phyloP scores from a whole-genome alignment of 1,140 invertebrate genomes.

The Tetramorium simillimum region DNA sequence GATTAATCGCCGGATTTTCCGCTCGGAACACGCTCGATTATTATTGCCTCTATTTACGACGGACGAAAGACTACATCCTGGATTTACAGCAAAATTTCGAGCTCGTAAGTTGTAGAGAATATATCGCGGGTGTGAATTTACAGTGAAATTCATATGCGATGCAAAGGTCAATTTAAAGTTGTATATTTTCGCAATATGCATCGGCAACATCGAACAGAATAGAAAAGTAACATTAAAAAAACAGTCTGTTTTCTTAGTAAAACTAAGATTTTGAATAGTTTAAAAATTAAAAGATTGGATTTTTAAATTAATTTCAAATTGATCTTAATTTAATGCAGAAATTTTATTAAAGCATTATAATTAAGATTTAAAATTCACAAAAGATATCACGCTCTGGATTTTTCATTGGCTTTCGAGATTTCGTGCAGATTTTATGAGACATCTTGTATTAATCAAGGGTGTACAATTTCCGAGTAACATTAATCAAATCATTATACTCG shows the following conservation, averaged over 20 bases:
- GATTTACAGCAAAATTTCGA: neutral
- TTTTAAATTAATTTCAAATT: slow-evolving; percentile 1
- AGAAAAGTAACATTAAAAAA: neutral
- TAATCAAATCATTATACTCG: neutral
- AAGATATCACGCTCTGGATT: neutral
- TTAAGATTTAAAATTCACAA: neutral
- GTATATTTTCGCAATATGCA: neutral
- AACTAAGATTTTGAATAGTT: neutral
- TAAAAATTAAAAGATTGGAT: neutral
- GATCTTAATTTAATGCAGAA: neutral
- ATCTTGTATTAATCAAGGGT: neutral
- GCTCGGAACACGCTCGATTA: neutral
- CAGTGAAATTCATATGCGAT: neutral
- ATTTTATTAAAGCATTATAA: neutral
- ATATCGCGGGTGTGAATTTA: neutral
- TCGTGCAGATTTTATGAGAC: neutral
- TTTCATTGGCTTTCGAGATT: neutral
- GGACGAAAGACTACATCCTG: neutral
- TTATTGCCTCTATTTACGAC: neutral
- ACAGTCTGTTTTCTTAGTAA: neutral
- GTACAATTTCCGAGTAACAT: neutral
- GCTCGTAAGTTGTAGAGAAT: no score
- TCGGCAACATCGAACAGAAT: neutral
- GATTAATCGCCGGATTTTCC: slow-evolving; percentile 38
- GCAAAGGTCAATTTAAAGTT: neutral